Base-by-base conservation (phyloP, 23 tunicate genomes). In the Ciona savignyi region DNA sequence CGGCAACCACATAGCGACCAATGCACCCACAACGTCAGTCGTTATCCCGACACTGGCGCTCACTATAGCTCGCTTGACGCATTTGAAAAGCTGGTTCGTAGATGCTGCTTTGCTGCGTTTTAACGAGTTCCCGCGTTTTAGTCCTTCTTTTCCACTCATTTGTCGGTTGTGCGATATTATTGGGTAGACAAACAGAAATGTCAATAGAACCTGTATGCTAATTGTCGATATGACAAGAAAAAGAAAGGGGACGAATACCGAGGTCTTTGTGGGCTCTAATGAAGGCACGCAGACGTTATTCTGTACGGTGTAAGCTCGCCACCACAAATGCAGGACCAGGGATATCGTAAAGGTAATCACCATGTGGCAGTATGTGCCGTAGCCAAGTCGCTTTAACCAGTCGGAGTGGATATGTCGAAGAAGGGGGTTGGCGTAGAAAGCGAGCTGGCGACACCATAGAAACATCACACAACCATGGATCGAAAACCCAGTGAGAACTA, bases 21-120 rank as follows among this genome's bases (percentile, higher is more conserved):
- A 32, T 6, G 76, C 83, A 21, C 83, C 83, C 9, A 69, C 75
- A 30, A 78, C 75, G 63, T 78, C 83, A 23, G 83, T 78, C 0
- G 83, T 78, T 11, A 78, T 78, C 21, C 83, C 83, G 20, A 78
- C 66, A 26, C 66, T 78, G 6, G 83, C 83, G 22, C 83, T 75
- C 9, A 33, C 25, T 0, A 68, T 25, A 42, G 68, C 83, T 33
- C 83, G 61, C 29, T 35, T 78, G 3, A 78, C 70, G 34, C 83
- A 78, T 24, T 25, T 51, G 33, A 78, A 31, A 34, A 68, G 75
- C 66, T 25, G n/a, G n/a, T n/a, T n/a, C n/a, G n/a, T n/a, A n/a
- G n/a, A n/a, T n/a, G n/a, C n/a, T n/a, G n/a, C n/a, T n/a, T n/a
- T n/a, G n/a, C n/a, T n/a, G n/a, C n/a, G n/a, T n/a, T n/a, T n/a